Percentiles rank a stretch among this genome's conserved stretches.
phyloP scores from a whole-genome alignment of 2,888 invertebrate species.

The Mesorhabditis belari region DNA sequence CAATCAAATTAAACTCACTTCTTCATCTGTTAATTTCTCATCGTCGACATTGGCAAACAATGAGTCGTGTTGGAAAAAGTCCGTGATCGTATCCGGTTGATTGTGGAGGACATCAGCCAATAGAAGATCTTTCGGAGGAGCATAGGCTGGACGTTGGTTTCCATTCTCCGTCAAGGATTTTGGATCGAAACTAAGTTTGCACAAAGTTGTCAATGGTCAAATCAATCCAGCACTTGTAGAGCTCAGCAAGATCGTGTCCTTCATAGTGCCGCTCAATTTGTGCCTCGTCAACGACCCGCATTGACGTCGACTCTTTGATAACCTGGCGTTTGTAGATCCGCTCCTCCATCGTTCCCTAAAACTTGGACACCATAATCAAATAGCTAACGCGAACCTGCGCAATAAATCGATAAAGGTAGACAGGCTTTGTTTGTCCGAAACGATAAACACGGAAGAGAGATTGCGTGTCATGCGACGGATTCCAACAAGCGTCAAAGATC shows the following conservation, averaged over 20 bases:
- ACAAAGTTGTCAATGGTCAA: no score
- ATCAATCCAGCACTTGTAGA: conserved; percentile 76
- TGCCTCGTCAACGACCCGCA: conserved; percentile 92
- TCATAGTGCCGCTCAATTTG: conserved; percentile 96
- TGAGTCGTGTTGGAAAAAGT: conserved; percentile 92
- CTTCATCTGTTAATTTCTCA: conserved; percentile 75
- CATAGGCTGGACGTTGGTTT: conserved; percentile 15
- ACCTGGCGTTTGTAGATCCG: conserved; percentile 95
- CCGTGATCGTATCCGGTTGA: conserved; percentile 70
- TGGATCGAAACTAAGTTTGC: no score
- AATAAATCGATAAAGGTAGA: conserved; percentile 88
- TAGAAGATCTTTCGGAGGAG: conserved; percentile 59
- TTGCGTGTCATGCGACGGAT: conserved; percentile 95
- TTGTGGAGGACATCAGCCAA: conserved; percentile 77
- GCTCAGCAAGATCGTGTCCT: conserved; percentile 79
- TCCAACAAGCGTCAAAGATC: conserved; percentile 98
- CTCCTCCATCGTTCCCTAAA: conserved; percentile 90
- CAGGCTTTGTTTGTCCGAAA: conserved; percentile 93
- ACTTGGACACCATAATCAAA: no score
- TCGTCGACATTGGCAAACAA: conserved; percentile 82
- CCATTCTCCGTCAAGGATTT: conserved; percentile 13
- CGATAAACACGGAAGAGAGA: conserved; percentile 95
- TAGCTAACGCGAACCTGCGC: no score
- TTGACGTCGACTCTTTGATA: conserved; percentile 75
- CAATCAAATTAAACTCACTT: conserved; percentile 19